Conservation (phyloP, 2,888 invertebrate genomes). For the Cremastinae sp. region DNA sequence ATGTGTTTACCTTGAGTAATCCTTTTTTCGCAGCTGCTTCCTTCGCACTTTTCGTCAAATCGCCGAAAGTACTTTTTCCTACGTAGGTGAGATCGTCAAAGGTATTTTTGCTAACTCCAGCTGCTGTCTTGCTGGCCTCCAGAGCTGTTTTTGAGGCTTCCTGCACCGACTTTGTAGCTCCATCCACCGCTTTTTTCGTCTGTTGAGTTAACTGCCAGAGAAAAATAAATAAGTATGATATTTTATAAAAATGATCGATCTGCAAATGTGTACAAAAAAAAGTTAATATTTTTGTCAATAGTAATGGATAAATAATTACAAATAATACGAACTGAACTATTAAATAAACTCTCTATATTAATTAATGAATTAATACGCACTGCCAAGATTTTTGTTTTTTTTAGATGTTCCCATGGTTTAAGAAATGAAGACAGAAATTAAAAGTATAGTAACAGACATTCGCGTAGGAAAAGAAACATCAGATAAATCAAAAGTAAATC, state of each 20-base stretch:
- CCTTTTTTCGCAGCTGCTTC: slow-evolving; percentile 94
- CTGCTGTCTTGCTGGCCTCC: slow-evolving; percentile 93
- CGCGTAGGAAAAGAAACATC: too few species aligned
- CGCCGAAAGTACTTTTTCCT: slow-evolving; percentile 93
- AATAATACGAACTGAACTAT: too few species aligned
- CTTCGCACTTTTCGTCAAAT: slow-evolving; percentile 94
- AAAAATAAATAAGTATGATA: not conserved
- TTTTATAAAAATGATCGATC: slow-evolving; percentile 1
- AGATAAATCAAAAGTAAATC: slow-evolving; percentile 30
- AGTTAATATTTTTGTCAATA: too few species aligned
- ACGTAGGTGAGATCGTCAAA: slow-evolving; percentile 94
- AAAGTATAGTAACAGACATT: too few species aligned
- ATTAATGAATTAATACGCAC: slow-evolving; percentile 57
- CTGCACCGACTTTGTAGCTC: slow-evolving; percentile 89
- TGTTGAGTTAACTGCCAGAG: slow-evolving; percentile 88
- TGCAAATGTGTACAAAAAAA: too few species aligned
- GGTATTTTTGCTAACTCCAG: slow-evolving; percentile 93
- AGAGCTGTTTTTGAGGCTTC: slow-evolving; percentile 92
- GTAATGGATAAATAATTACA: too few species aligned
- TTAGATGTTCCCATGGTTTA: slow-evolving; percentile 45
- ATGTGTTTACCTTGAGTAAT: slow-evolving; percentile 85
- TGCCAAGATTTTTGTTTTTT: slow-evolving; percentile 50
- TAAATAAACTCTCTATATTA: too few species aligned
- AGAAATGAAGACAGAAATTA: slow-evolving; percentile 39
- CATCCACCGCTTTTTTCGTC: slow-evolving; percentile 93